Evolutionary conservation across 23 tunicate genomes (phyloP).

Genomic region (Styela plicata): DNA sequence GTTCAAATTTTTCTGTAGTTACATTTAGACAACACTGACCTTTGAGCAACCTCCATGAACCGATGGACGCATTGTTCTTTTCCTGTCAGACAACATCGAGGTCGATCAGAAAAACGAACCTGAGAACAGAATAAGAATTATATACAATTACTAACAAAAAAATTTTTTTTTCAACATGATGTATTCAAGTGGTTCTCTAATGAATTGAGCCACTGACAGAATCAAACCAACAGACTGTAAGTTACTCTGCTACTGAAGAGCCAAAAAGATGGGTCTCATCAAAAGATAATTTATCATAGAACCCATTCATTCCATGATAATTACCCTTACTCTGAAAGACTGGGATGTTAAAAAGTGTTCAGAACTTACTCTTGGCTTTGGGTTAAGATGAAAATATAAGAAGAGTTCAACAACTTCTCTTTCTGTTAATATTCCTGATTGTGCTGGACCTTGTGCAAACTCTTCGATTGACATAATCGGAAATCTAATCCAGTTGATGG

Average conservation of each 20-base stretch:
- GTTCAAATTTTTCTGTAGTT: too few species aligned
- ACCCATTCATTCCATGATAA: too few species aligned
- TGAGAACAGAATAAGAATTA: background rate
- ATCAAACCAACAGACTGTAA: background rate
- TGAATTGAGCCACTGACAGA: too few species aligned
- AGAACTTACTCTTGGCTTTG: constrained; percentile 70
- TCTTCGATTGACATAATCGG: constrained; percentile 95
- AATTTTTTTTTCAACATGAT: too few species aligned
- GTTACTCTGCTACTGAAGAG: too few species aligned
- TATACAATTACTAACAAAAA: too few species aligned
- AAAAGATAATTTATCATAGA: too few species aligned
- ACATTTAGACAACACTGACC: too few species aligned
- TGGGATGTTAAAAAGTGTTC: background rate
- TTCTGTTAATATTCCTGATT: constrained; percentile 84
- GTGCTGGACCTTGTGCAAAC: constrained; percentile 96
- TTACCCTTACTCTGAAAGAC: background rate
- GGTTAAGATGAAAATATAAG: constrained; percentile 81
- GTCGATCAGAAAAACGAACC: constrained; percentile 82
- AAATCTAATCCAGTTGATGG: constrained; percentile 65
- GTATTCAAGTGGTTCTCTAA: too few species aligned
- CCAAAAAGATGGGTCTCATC: too few species aligned
- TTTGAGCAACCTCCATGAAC: constrained; percentile 78
- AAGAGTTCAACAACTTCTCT: constrained; percentile 91
- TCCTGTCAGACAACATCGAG: constrained; percentile 81
- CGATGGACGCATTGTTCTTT: constrained; percentile 81